Conservation (phyloP, 1,140 invertebrate genomes). For the Pachyrhynchus sulphureomaculatus region DNA sequence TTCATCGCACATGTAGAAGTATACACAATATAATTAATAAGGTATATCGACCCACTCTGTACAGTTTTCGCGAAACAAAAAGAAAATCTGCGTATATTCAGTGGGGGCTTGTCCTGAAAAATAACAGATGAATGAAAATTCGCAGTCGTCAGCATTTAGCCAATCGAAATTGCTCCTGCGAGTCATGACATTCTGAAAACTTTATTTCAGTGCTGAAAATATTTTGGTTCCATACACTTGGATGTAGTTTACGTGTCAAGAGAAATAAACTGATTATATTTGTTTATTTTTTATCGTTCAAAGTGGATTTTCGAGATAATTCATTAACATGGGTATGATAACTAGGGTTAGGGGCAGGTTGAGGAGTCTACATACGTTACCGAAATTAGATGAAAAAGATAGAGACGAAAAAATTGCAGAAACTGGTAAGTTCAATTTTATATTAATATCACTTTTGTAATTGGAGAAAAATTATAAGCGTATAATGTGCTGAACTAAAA, state of each 20-base stretch:
- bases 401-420: slow-evolving; percentile 66
- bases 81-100: slow-evolving; percentile 2
- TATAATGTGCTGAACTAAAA: too few species aligned
- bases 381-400: slow-evolving; percentile 59
- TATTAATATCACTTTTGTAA: too few species aligned
- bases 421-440: slow-evolving; percentile 55
- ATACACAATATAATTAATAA: background rate
- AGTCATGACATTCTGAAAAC: background rate
- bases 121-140: slow-evolving; percentile 19
- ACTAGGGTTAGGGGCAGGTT: slow-evolving; percentile 64
- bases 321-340: slow-evolving; percentile 63
- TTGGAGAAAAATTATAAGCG: too few species aligned
- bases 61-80: slow-evolving; percentile 20
- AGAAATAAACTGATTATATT: background rate
- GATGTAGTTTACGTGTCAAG: too few species aligned
- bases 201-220: background rate
- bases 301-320: background rate
- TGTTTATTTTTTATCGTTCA: background rate
- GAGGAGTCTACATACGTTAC: slow-evolving; percentile 60
- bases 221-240: background rate
- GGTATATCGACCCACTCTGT: slow-evolving; percentile 16
- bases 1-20: too few species aligned
- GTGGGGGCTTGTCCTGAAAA: slow-evolving; percentile 7
- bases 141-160: background rate
- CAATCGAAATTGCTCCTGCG: background rate